Conservation (phyloP, 2,888 invertebrate species). For the Agrochola lychnidis region DNA sequence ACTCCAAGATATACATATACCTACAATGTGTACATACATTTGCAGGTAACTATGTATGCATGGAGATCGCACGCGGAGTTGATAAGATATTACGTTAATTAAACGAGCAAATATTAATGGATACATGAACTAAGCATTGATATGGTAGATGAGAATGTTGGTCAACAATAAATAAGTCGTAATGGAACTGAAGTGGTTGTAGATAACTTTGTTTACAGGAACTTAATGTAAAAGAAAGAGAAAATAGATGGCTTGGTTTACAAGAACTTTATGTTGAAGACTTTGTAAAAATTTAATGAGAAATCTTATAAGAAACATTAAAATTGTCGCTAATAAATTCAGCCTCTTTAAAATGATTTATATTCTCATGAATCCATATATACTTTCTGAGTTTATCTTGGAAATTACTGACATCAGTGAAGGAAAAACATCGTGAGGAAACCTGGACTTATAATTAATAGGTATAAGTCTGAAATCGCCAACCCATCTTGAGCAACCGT, state of each 20-base stretch:
- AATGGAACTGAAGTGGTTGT: background rate
- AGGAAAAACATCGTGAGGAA: too few species aligned
- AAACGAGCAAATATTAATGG: constrained; percentile 44
- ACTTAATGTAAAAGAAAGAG: background rate
- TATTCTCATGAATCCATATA: too few species aligned
- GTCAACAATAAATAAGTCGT: background rate
- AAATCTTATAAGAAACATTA: background rate
- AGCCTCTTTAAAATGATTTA: background rate
- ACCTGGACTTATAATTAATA: too few species aligned
- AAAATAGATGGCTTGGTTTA: background rate
- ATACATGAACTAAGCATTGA: constrained; percentile 1
- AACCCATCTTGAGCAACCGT: too few species aligned
- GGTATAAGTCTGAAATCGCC: too few species aligned
- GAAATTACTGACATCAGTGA: too few species aligned
- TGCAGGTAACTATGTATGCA: constrained; percentile 44
- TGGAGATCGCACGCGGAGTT: constrained; percentile 35
- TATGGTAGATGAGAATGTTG: background rate
- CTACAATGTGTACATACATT: constrained; percentile 13
- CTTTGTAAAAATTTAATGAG: background rate
- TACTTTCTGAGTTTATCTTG: too few species aligned
- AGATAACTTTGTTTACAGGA: background rate
- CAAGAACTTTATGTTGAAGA: background rate
- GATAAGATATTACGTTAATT: constrained; percentile 54
- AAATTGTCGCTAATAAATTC: background rate
- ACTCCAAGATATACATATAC: constrained; percentile 13